phyloP scores from a whole-genome alignment of 2,888 invertebrate genomes.

The Lepidochitona cinerea region DNA sequence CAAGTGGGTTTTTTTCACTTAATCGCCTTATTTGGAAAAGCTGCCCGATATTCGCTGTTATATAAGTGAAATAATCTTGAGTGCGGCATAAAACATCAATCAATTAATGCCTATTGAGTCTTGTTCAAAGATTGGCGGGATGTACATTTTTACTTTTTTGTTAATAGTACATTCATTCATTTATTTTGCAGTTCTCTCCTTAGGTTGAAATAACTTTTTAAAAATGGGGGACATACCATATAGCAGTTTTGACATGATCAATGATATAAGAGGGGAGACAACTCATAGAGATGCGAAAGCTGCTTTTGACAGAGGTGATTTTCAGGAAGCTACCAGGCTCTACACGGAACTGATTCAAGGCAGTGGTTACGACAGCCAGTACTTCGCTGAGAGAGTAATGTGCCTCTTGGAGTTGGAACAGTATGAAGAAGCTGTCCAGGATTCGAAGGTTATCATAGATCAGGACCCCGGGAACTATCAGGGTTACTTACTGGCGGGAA shows the following conservation, averaged over 20 bases:
- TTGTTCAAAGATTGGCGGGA: too few relatives aligned
- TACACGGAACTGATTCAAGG: background rate
- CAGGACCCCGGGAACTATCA: constrained; percentile 26
- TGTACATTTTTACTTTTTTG: too few relatives aligned
- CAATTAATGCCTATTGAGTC: too few relatives aligned
- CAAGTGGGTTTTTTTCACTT: too few relatives aligned
- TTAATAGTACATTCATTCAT: too few relatives aligned
- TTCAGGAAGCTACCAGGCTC: background rate
- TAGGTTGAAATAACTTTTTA: too few relatives aligned
- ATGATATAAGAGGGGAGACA: background rate
- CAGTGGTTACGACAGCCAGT: background rate
- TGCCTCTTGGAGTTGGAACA: background rate
- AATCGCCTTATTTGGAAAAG: too few relatives aligned
- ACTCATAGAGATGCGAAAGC: background rate
- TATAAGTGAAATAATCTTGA: too few relatives aligned
- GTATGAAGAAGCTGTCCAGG: background rate
- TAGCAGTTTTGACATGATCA: background rate
- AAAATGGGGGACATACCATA: background rate
- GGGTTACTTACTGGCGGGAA: constrained; percentile 39
- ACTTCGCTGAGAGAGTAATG: background rate
- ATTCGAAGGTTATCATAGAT: constrained; percentile 6
- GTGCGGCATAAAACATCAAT: too few relatives aligned
- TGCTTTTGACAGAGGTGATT: background rate
- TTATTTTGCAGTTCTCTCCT: too few relatives aligned
- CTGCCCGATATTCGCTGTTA: too few relatives aligned